These are phyloP conservation scores for Xerus rutilus DNA, from an alignment of 2,797 vertebrate genomes.

Conservation along the genomic window DNA sequence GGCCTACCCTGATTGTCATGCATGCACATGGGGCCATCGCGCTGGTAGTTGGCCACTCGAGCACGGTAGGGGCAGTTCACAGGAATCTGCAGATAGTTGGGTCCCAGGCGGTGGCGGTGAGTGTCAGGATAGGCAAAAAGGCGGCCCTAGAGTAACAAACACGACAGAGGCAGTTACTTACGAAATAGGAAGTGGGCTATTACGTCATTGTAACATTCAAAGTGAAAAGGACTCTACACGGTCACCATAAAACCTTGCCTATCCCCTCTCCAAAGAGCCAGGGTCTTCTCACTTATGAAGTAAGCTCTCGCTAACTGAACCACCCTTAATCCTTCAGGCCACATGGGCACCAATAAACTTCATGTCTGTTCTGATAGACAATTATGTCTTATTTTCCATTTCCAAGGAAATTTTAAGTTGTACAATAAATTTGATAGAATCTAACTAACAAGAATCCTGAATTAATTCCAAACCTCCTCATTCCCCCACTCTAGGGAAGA, in stretches of 20 bases:
- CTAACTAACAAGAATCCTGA: background rate
- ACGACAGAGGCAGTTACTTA: background rate
- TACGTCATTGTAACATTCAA: background rate
- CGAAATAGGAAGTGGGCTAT: background rate
- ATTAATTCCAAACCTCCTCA: background rate
- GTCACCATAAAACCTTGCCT: background rate
- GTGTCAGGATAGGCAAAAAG: constrained; percentile 98
- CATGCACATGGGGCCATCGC: constrained; percentile 97
- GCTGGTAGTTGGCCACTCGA: constrained; percentile 95
- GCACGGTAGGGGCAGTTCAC: constrained; percentile 96
- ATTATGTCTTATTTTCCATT: background rate
- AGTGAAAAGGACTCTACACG: background rate
- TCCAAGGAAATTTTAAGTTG: background rate
- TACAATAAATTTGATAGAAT: background rate
- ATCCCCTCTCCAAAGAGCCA: background rate
- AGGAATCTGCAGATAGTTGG: constrained; percentile 97
- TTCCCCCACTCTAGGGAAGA: background rate
- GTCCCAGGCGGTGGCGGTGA: constrained; percentile 95
- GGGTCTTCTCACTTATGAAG: background rate
- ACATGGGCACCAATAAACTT: background rate
- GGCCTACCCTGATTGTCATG: constrained; percentile 94
- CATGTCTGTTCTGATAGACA: background rate
- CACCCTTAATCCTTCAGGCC: background rate
- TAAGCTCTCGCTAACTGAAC: background rate
- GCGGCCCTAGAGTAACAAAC: constrained; percentile 90